phyloP scores from a whole-genome alignment of 2,113 vertebrate species.

The Mugil cephalus region DNA sequence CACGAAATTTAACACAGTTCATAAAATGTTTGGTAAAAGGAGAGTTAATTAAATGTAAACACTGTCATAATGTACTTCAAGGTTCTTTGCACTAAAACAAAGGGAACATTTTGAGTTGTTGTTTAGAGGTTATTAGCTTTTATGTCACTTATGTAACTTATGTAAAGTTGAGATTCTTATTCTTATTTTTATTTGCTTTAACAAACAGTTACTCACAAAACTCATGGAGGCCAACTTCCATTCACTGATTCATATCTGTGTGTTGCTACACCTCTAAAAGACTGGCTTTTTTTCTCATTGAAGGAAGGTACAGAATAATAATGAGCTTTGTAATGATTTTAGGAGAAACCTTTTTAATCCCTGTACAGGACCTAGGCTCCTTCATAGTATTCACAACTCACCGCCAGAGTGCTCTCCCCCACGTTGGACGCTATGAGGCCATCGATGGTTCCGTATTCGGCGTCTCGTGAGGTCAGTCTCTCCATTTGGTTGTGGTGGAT shows the following conservation, averaged over 20 bases:
- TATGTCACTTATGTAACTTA: no score
- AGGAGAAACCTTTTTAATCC: background rate
- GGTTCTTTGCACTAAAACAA: no score
- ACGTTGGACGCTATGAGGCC: slow-evolving; percentile 98
- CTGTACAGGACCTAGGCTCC: background rate
- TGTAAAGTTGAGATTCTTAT: no score
- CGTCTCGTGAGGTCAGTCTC: slow-evolving; percentile 91
- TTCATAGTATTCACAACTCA: slow-evolving; percentile 80
- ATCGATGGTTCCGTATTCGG: slow-evolving; percentile 96
- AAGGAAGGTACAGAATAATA: background rate
- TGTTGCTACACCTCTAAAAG: background rate
- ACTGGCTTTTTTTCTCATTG: slow-evolving; percentile 11
- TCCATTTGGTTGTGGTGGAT: slow-evolving; percentile 94
- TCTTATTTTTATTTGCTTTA: no score
- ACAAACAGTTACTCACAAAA: background rate
- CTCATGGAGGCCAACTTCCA: background rate
- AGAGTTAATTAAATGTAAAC: no score
- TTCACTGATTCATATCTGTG: background rate
- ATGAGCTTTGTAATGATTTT: background rate
- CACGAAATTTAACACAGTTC: no score
- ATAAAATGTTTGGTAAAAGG: no score
- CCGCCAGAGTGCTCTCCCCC: slow-evolving; percentile 96
- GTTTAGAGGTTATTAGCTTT: no score
- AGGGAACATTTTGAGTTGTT: no score
- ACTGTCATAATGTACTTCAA: no score